Conservation (phyloP, 2,113 vertebrate genomes). For the Peucedramus taeniatus region DNA sequence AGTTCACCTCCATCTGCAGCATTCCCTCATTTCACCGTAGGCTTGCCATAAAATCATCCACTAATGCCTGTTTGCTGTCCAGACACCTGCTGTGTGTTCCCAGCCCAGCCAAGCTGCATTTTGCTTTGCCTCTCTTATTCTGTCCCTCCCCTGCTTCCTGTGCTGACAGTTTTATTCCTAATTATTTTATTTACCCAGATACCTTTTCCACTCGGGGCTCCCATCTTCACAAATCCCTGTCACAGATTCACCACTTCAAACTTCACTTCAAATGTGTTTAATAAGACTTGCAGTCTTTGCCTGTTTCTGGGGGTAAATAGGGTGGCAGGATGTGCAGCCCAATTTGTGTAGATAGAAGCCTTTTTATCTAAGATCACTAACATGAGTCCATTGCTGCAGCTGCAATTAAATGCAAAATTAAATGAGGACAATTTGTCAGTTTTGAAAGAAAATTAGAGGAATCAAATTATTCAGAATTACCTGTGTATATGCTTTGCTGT, state of each 20-base stretch:
- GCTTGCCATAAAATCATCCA: background rate
- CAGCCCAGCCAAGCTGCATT: background rate
- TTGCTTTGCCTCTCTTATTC: background rate
- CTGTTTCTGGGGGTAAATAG: background rate
- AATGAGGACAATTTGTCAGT: background rate
- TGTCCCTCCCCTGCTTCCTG: background rate
- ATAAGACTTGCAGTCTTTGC: background rate
- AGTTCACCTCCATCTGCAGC: background rate
- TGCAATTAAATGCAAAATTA: background rate
- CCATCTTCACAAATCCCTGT: background rate
- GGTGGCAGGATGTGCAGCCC: background rate
- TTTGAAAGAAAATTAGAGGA: background rate
- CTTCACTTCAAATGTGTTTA: background rate
- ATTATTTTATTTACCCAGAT: background rate
- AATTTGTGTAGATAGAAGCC: background rate
- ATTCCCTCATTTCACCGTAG: conserved; percentile 12
- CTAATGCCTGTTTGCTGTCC: background rate
- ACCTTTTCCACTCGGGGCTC: background rate
- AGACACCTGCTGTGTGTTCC: background rate
- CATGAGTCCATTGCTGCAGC: background rate
- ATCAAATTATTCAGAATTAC: background rate
- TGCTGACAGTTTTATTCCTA: background rate
- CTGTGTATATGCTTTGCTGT: background rate
- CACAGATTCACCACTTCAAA: background rate
- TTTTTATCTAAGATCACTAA: background rate